Conservation (phyloP, 2,113 vertebrate species). For the Salvelinus alpinus region DNA sequence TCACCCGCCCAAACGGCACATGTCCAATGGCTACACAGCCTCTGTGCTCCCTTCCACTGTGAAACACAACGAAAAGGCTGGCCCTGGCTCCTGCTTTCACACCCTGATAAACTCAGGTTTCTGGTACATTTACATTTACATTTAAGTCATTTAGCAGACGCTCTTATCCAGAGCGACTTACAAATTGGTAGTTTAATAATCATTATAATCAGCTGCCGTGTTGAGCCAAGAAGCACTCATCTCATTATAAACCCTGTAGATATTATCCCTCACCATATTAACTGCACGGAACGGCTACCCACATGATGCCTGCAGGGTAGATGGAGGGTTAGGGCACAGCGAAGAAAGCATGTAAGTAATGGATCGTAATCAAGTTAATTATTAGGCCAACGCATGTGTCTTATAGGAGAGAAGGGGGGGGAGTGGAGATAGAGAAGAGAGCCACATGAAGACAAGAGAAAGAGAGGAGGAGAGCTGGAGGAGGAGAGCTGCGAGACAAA, state of each 20-base stretch:
- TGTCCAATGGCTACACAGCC: no score
- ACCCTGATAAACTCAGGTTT: not conserved
- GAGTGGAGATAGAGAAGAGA: not conserved
- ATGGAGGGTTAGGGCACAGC: no score
- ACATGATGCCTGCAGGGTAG: no score
- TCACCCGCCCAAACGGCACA: no score
- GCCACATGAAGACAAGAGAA: not conserved
- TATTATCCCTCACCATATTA: not conserved
- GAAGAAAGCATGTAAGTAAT: no score
- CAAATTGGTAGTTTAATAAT: not conserved
- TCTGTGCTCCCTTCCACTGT: no score
- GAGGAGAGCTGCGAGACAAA: not conserved
- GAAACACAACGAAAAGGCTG: not conserved
- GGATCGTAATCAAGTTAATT: no score
- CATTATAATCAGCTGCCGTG: not conserved
- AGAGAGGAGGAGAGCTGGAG: not conserved
- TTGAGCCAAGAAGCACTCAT: not conserved
- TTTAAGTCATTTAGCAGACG: no score
- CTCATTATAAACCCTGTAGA: not conserved
- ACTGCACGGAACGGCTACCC: not conserved
- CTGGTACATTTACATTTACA: no score
- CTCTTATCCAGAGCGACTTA: no score
- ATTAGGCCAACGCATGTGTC: no score
- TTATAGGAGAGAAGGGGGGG: not conserved
- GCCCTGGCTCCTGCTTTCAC: not conserved